A percentile compares a stretch with the other conserved stretches of the same genome.
Evolutionary conservation across 2,797 vertebrate genomes (phyloP).

Genomic region (Sylvilagus floridanus): DNA sequence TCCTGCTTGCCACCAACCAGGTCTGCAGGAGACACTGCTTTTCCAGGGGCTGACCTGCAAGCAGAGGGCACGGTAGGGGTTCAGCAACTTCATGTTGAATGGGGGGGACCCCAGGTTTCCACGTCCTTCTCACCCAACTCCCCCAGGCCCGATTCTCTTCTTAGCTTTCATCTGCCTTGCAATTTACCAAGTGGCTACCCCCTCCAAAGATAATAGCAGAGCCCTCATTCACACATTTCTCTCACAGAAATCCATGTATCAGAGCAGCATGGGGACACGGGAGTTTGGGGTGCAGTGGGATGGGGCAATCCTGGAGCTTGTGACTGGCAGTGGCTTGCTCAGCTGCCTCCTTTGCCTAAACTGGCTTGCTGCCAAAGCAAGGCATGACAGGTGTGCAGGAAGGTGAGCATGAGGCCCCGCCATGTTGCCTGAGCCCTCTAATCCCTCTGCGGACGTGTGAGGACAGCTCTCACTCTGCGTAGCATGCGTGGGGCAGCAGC

Average conservation of each 20-base stretch:
- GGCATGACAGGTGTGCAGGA: background rate
- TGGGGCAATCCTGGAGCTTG: background rate
- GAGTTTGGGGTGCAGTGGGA: background rate
- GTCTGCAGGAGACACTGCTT: background rate
- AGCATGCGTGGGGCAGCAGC: background rate
- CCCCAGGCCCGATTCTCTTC: background rate
- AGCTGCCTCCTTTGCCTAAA: background rate
- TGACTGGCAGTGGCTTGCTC: background rate
- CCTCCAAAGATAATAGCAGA: background rate
- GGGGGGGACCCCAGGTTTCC: background rate
- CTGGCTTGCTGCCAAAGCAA: background rate
- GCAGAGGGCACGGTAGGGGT: background rate
- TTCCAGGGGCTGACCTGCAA: background rate
- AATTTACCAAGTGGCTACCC: background rate
- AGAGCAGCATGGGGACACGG: background rate
- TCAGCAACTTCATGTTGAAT: too few species aligned
- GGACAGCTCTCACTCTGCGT: constrained; percentile 14
- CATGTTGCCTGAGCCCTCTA: background rate
- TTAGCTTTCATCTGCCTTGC: background rate
- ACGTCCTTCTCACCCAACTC: background rate
- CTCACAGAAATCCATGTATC: background rate
- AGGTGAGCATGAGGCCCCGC: background rate
- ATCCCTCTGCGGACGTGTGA: background rate
- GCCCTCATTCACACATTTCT: background rate
- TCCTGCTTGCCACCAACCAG: background rate